Percentiles rank a stretch among this genome's conserved stretches.
These are phyloP conservation scores for Ascaphus truei DNA, from an alignment of 2,113 vertebrate species.

Conservation along the genomic window DNA sequence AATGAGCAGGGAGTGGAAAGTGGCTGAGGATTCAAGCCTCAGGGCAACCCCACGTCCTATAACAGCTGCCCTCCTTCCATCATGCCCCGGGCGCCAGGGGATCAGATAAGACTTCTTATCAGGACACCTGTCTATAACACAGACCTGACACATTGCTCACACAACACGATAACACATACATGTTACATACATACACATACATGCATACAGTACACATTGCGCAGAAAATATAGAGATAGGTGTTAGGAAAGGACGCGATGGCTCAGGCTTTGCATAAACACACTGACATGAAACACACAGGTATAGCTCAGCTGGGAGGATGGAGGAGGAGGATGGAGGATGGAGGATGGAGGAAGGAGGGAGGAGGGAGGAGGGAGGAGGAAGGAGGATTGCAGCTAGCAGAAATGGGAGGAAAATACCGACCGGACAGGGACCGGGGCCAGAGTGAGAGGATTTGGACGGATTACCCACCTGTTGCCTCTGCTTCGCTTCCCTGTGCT, in stretches of 20 bases:
- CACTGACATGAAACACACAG: no score
- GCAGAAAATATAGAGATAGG: no score
- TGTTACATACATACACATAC: no score
- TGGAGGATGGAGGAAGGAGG: no score
- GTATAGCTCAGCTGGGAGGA: no score
- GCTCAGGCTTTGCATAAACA: no score
- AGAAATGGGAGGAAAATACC: no score
- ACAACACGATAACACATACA: not conserved
- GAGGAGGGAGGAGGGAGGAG: no score
- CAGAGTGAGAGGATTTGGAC: not conserved
- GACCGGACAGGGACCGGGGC: not conserved
- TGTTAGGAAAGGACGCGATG: no score
- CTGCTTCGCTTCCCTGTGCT: not conserved
- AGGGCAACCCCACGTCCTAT: conserved; percentile 38
- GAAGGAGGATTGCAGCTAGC: no score
- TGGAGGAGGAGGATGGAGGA: no score
- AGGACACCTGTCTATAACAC: conserved; percentile 44
- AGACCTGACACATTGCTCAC: not conserved
- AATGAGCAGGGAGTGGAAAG: conserved; percentile 36
- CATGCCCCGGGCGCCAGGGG: conserved; percentile 41
- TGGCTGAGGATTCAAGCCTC: conserved; percentile 42
- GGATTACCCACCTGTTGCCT: conserved; percentile 48
- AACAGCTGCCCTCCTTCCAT: conserved; percentile 33
- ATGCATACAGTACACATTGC: no score
- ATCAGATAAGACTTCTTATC: conserved; percentile 8